Evolutionary conservation across 2,113 vertebrate species (phyloP), one percentile per base, ranked within the genome.

Genomic region (Climacteris rufus): DNA sequence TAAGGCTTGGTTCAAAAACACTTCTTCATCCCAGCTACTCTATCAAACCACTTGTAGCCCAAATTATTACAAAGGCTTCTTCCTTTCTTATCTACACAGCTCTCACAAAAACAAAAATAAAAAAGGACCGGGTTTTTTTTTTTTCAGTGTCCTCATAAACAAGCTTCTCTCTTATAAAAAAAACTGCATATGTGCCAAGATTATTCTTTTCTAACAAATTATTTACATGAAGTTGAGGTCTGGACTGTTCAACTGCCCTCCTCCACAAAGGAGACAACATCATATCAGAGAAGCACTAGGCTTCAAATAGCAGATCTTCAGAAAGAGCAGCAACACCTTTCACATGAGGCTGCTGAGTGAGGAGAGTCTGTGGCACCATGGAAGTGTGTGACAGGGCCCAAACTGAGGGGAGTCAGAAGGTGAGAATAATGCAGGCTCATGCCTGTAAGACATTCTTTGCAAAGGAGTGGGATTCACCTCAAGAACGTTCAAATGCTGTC

Each of bases 41-140:
- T 30, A 24, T 22, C 50, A 56, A 76, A 57, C 11, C 31, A 39
- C 13, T 12, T 40, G 21, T 37, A 83, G 47, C 17, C 24, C 15
- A 59, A 66, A 9, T 52, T 5, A 69, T 35, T 61, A 21, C 25
- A 74, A 61, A 37, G 2, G 10, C 49, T 77, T 60, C 16, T 42
- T 76, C 42, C 53, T 64, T 80, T 70, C 47, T 50, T 28, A 8
- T 85, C 40, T 52, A 52, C 7, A 10, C 7, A 30, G 12, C 21
- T 69, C 18, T 68, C n/a, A 78, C 3, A 68, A 80, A 89, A 87
- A 52, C 0, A 2, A 44, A 89, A 92, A 44, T 1, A 11, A 33
- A 52, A 83, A 69, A 37, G 3, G 1, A 39, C 4, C 8, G 2
- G 6, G 0, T 1, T 63, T 49, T 88, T 52, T 1, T 63, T 49